phyloP scores from a whole-genome alignment of 2,888 invertebrate genomes.

The Trichogramma dendrolimi region DNA sequence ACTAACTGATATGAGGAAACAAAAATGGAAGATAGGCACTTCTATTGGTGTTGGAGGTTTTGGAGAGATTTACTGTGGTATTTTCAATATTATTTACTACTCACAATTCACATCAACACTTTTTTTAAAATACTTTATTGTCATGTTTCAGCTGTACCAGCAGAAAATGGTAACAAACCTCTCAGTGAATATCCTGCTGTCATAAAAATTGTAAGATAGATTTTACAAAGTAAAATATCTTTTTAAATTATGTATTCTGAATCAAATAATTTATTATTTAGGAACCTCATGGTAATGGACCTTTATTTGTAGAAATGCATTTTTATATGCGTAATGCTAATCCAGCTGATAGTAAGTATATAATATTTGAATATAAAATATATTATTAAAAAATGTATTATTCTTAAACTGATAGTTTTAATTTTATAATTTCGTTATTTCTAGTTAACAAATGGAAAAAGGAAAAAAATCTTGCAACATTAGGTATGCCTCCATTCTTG shows the following conservation, averaged over 20 bases:
- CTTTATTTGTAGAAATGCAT: slow-evolving; percentile 89
- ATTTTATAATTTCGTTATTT: slow-evolving; percentile 7
- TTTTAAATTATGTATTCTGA: neutral
- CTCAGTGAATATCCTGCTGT: slow-evolving; percentile 63
- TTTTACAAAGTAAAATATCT: slow-evolving; percentile 4
- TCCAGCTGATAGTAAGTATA: slow-evolving; percentile 63
- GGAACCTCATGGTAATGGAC: slow-evolving; percentile 91
- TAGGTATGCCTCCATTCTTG: slow-evolving; percentile 82
- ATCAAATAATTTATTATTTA: slow-evolving; percentile 45
- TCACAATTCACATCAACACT: neutral
- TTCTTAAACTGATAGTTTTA: neutral
- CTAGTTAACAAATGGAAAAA: slow-evolving; percentile 70
- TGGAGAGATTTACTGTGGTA: slow-evolving; percentile 87
- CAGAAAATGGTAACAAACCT: slow-evolving; percentile 51
- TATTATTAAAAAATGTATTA: neutral
- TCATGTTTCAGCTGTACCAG: slow-evolving; percentile 49
- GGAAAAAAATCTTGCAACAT: slow-evolving; percentile 61
- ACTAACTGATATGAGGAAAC: slow-evolving; percentile 71
- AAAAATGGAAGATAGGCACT: slow-evolving; percentile 79
- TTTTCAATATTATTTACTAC: neutral
- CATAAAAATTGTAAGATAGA: slow-evolving; percentile 71
- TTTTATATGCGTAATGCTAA: slow-evolving; percentile 79
- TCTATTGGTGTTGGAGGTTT: slow-evolving; percentile 91
- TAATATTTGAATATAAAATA: neutral
- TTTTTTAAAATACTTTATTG: neutral